Conservation (phyloP, 2,888 invertebrate species). For the Nemotelus nigrinus region DNA sequence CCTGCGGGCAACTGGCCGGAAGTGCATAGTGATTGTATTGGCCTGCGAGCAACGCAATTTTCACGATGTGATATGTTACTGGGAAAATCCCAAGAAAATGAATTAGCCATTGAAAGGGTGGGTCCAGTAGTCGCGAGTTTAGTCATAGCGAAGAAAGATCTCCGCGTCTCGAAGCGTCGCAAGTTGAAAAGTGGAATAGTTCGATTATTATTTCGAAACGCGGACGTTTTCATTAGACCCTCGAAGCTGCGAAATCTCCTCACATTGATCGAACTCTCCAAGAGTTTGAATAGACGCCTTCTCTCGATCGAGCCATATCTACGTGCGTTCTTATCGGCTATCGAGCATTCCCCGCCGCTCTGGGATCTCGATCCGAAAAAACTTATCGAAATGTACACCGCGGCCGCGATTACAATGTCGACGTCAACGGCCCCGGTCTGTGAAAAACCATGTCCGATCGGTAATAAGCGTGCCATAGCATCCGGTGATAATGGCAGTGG, state of each 20-base stretch:
- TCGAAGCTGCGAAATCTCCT: constrained; percentile 18
- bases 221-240: not conserved
- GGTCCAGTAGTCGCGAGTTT: constrained; percentile 5
- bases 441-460: constrained; percentile 7
- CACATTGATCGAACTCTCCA: constrained; percentile 18
- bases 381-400: constrained; percentile 8
- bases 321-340: constrained; percentile 2
- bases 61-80: not conserved
- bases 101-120: not conserved
- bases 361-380: constrained; percentile 3
- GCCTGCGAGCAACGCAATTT: not conserved
- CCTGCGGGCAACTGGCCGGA: not conserved
- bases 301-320: not conserved
- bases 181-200: constrained; percentile 16
- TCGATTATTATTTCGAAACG: not conserved
- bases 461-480: constrained; percentile 15
- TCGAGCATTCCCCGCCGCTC: not conserved
- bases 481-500: not conserved
- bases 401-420: constrained; percentile 10
- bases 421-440: not conserved
- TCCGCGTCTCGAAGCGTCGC: not conserved
- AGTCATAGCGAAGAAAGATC: constrained; percentile 1
- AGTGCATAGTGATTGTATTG: not conserved
- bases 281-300: constrained; percentile 14
- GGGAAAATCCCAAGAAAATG: not conserved